Base-by-base conservation (phyloP, 2,113 vertebrate genomes). In the Anhinga anhinga region DNA sequence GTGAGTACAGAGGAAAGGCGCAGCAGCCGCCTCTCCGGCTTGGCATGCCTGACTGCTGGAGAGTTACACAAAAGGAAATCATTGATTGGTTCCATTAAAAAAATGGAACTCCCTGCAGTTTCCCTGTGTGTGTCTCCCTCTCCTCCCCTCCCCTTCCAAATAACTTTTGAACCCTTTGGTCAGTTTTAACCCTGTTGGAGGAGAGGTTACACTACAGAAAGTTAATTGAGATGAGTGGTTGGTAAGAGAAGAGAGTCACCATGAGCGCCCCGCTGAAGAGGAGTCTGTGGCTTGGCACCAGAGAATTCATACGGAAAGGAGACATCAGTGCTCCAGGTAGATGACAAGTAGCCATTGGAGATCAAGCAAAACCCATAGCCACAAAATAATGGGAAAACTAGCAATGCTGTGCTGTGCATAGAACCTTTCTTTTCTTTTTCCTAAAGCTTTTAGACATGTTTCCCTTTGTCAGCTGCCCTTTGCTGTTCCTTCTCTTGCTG, bases 141-240 rank as follows among this genome's bases (percentile, higher is more conserved):
- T 0, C 0, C 42, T 53, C n/a, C 3, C 3, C 73, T 71, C 27
- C 69, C 67, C 55, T 91, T 77, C 80, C 79, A 90, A 90, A 56
- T 56, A 92, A 92, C 82, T 95, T 97, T 82, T 88, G 88, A 88
- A 85, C 85, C 38, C 62, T 88, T 72, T 30, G 53, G 58, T 56
- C 40, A 26, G 66, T 30, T 71, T 32, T 76, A 63, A 58, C 14
- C 38, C 25, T 38, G 78, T 47, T 90, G 67, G 58, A 47, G 40
- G 2, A 47, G 70, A 82, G 36, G 20, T 69, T 79, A 18, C 11
- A 0, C 58, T 90, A 49, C 58, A 19, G 76, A 47, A 36, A 22
- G 44, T 32, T 34, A 9, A 44, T 34, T n/a, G 88, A 45, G 76
- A 72, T 36, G 67, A 77, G 53, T 5, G 10, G 49, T 8, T 55